These are phyloP conservation scores for Caenorhabditis latens DNA, from an alignment of 1,140 invertebrate genomes.

Conservation along the genomic window DNA sequence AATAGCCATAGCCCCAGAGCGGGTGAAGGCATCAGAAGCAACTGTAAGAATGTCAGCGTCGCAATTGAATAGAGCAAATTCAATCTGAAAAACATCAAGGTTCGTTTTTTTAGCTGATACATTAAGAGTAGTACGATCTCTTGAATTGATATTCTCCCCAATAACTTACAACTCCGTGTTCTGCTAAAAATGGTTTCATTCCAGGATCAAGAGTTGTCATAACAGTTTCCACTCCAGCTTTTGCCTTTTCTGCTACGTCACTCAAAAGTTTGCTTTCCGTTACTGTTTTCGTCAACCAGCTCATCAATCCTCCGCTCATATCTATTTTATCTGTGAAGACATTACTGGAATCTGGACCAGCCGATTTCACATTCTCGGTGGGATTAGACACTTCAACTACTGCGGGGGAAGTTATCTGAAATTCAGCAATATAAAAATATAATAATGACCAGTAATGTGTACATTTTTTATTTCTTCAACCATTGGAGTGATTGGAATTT, in stretches of 20 bases:
- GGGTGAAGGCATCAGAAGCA: conserved; percentile 23
- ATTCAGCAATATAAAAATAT: not conserved
- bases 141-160: not conserved
- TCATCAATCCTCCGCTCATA: conserved; percentile 60
- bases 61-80: conserved; percentile 35
- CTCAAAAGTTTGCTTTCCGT: conserved; percentile 58
- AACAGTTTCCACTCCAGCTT: conserved; percentile 54
- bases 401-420: conserved; percentile 36
- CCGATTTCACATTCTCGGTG: not conserved
- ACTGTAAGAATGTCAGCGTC: not conserved
- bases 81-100: not conserved
- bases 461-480: conserved; percentile 9
- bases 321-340: conserved; percentile 29
- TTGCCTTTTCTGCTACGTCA: conserved; percentile 60
- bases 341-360: not conserved
- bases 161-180: conserved; percentile 51
- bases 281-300: conserved; percentile 61
- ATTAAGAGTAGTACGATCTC: too few species aligned
- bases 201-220: conserved; percentile 61
- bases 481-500: conserved; percentile 41
- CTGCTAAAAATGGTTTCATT: conserved; percentile 55
- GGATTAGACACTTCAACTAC: conserved; percentile 4
- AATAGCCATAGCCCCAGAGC: not conserved
- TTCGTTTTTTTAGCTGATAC: not conserved
- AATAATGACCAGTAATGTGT: too few species aligned